These are phyloP conservation scores for Xylota segnis DNA, from an alignment of 2,888 invertebrate species.

Conservation along the genomic window DNA sequence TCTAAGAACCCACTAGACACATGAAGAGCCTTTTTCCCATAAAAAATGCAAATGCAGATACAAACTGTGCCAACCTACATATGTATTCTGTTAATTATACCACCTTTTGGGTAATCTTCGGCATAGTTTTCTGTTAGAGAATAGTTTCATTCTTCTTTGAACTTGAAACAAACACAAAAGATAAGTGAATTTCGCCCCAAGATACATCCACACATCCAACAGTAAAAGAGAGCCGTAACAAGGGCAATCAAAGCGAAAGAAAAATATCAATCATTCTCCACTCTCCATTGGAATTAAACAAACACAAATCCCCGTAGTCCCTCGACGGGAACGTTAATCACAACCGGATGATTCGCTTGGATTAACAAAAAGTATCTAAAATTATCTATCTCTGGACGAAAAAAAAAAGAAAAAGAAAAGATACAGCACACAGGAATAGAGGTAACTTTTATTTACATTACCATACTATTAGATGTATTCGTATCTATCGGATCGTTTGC, in stretches of 20 bases:
- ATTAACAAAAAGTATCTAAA: conserved; percentile 60
- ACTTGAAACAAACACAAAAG: conserved; percentile 33
- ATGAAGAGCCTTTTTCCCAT: conserved; percentile 16
- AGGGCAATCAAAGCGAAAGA: conserved; percentile 5
- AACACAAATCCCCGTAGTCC: conserved; percentile 34
- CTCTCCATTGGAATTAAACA: conserved; percentile 36
- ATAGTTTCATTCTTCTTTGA: conserved; percentile 23
- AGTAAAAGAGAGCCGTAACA: neutral
- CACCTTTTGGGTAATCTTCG: conserved; percentile 1
- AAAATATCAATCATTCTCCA: conserved; percentile 26
- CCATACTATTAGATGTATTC: conserved; percentile 47
- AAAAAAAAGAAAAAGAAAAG: neutral
- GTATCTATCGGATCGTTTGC: conserved; percentile 1
- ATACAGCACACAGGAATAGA: neutral
- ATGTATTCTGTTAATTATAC: conserved; percentile 12
- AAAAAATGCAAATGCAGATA: conserved; percentile 37
- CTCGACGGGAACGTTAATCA: conserved; percentile 21
- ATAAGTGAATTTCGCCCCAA: conserved; percentile 2
- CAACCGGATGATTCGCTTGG: conserved; percentile 52
- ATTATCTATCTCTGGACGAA: conserved; percentile 49
- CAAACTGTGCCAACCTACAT: conserved; percentile 55
- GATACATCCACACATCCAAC: neutral
- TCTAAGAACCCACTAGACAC: conserved; percentile 4
- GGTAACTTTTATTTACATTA: conserved; percentile 45
- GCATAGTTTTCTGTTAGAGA: neutral